Evolutionary conservation across 2,113 vertebrate species (phyloP), one percentile per base, ranked within the genome.

Genomic region (Triplophysa siluroides): DNA sequence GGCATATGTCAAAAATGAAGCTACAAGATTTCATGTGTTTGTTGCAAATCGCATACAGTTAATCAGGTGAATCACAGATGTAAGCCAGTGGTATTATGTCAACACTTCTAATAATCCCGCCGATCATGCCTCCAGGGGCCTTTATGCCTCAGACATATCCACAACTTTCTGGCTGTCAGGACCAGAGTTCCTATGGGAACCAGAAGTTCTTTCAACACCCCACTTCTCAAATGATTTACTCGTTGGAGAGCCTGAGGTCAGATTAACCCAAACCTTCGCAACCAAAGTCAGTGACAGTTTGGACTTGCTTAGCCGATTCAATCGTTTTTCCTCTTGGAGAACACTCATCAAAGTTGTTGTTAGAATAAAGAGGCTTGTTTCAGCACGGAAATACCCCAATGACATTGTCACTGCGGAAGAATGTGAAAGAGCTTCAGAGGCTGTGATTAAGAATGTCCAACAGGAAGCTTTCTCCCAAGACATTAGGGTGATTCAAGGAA

Each of bases 21-120:
- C 81, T 12, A 24, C 38, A 64, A 77, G 84, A 18, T 85, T 85
- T 45, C 78, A 67, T 65, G 70, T 78, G n/a, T 84, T 81, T 50
- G 83, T 84, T 33, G 58, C 73, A 3, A 84, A 84, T 13, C 26
- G 71, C 5, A 45, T 82, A 1, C 65, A 84, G 52, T 16, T 74
- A 13, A 84, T 77, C 50, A 71, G 45, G 23, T 56, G 72, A 33
- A 61, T 23, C n/a, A 72, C 60, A 8, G 29, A 78, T 73, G 38
- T 58, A 24, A 72, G 8, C 13, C 81, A 79, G 52, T 74, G 76
- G 69, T 54, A 74, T 67, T 69, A 81, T 66, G 73, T 81, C n/a
- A 74, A 72, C 1, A 64, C 74, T 26, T 26, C 64, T 78, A 24
- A 82, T 54, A 82, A 78, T 47, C 80, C 80, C 8, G 75, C 26